phyloP scores from a whole-genome alignment of 2,113 vertebrate genomes.

The Stegostoma tigrinum region DNA sequence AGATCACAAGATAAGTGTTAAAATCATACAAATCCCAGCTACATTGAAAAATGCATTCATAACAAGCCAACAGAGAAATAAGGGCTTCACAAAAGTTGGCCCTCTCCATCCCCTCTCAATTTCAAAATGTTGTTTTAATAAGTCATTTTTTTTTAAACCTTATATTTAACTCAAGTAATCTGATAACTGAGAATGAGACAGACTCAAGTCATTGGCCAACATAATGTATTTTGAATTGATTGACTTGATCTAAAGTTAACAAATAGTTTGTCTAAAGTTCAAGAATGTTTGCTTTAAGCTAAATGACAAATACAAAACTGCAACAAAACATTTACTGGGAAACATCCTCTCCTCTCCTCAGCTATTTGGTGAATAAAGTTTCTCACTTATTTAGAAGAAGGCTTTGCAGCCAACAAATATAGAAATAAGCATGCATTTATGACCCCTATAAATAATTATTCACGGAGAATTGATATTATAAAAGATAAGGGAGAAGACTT shows the following conservation, averaged over 20 bases:
- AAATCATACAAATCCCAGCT: neutral
- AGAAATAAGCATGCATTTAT: neutral
- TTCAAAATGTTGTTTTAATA: neutral
- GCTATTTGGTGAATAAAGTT: neutral
- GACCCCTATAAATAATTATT: neutral
- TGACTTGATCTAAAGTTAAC: neutral
- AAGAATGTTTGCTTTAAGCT: neutral
- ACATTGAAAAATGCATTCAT: neutral
- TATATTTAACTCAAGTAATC: neutral
- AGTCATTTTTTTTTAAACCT: neutral
- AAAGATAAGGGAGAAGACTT: neutral
- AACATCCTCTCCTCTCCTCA: neutral
- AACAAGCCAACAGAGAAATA: neutral
- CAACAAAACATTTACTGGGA: neutral
- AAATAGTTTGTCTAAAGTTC: neutral
- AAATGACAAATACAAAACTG: neutral
- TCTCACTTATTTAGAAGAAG: neutral
- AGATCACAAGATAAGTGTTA: neutral
- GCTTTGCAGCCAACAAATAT: neutral
- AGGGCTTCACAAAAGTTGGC: neutral
- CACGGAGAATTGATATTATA: neutral
- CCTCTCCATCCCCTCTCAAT: neutral
- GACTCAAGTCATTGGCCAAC: neutral
- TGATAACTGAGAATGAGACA: neutral
- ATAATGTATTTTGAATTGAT: constrained; percentile 20